Conservation (phyloP, 2,888 invertebrate species). For the Terebella lapidaria region DNA sequence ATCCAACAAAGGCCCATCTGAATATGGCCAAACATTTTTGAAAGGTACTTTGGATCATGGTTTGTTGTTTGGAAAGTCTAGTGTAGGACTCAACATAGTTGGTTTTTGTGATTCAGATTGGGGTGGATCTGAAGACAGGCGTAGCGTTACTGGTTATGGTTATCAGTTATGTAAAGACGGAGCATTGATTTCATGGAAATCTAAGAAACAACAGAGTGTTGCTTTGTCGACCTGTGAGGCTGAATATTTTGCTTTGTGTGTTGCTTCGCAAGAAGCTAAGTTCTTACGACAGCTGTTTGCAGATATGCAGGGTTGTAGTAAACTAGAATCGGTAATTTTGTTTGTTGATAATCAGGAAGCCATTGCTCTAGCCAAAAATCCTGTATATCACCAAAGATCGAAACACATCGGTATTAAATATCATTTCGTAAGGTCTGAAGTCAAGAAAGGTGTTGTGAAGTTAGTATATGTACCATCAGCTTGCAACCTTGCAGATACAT, state of each 20-base stretch:
- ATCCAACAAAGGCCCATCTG: too few species aligned
- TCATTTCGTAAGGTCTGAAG: conserved; percentile 6
- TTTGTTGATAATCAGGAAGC: conserved; percentile 12
- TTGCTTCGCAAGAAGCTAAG: too few species aligned
- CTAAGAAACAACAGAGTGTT: background rate
- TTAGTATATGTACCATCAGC: background rate
- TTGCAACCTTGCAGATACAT: conserved; percentile 7
- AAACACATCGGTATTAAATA: conserved; percentile 13
- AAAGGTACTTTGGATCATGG: background rate
- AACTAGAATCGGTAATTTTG: background rate
- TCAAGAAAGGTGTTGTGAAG: conserved; percentile 2
- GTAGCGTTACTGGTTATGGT: conserved; percentile 4
- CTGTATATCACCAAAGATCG: conserved; percentile 12
- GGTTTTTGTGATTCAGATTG: conserved; percentile 1
- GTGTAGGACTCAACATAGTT: background rate
- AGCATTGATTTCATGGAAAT: background rate
- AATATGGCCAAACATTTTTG: too few species aligned
- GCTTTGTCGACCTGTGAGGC: background rate
- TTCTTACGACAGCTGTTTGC: background rate
- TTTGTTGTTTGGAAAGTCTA: background rate
- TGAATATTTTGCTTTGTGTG: too few species aligned
- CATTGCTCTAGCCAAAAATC: conserved; percentile 12
- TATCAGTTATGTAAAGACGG: background rate
- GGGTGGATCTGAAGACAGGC: background rate
- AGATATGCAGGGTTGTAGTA: background rate